Evolutionary conservation across 2,797 vertebrate genomes (phyloP).

Genomic region (Chromis chromis): DNA sequence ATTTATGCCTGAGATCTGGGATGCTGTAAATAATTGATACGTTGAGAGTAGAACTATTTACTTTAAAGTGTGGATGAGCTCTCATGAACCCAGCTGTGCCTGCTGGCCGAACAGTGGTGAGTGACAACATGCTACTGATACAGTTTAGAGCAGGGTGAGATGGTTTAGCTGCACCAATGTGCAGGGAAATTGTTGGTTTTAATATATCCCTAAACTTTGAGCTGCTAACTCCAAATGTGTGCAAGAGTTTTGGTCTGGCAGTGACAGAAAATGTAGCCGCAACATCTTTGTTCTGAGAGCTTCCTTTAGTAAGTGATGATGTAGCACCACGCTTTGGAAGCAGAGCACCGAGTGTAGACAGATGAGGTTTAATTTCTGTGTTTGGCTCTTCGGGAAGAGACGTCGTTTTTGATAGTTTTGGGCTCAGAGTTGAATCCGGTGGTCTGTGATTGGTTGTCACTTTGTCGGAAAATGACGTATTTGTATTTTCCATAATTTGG

Average conservation of each 20-base stretch:
- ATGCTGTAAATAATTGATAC: conserved; percentile 70
- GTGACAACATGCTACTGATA: conserved; percentile 31
- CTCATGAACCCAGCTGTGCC: conserved; percentile 38
- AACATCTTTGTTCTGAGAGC: conserved; percentile 12
- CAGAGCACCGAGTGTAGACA: neutral
- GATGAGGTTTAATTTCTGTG: conserved; percentile 25
- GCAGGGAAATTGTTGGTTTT: conserved; percentile 5
- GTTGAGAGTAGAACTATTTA: conserved; percentile 58
- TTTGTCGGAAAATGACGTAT: conserved; percentile 48
- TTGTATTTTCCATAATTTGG: conserved; percentile 50
- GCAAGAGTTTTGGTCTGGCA: neutral
- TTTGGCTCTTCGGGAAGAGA: conserved; percentile 23
- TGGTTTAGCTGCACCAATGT: conserved; percentile 30
- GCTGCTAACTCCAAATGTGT: conserved; percentile 5
- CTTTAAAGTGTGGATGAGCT: conserved; percentile 53
- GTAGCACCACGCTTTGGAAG: conserved; percentile 6
- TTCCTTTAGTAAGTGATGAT: conserved; percentile 12
- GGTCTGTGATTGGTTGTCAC: conserved; percentile 51
- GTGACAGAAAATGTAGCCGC: conserved; percentile 10
- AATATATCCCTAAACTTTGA: conserved; percentile 12
- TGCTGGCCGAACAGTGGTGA: conserved; percentile 21
- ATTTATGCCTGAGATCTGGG: conserved; percentile 54
- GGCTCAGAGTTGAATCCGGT: conserved; percentile 28
- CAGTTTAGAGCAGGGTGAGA: conserved; percentile 13
- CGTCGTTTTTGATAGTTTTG: conserved; percentile 25